Evolutionary conservation across 2,797 vertebrate genomes (phyloP), one percentile per base, ranked within the genome.

Genomic region (Tachyglossus aculeatus): DNA sequence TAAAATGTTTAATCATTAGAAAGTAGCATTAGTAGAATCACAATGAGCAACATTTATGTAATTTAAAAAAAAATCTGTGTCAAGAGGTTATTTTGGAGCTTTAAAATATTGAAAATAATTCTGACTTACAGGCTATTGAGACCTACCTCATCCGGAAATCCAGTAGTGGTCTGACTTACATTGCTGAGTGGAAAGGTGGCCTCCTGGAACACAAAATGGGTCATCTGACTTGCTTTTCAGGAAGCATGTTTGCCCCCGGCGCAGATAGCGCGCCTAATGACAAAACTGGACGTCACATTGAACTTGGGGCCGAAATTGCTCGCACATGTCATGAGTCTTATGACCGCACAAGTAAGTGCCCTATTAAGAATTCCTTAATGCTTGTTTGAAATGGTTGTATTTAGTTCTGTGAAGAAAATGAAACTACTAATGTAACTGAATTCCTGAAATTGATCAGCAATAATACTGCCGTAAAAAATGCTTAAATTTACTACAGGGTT

Each of bases 161-260:
- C 0, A 95, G 94, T 1, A 75, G 91, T 0, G 98, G 98, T 4
- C 93, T 99, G 70, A 98, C 93, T 0, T 99, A 99, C 90, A 98
- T 99, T 0, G 98, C 97, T 0, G 98, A 99, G 89, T 99, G 98
- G 98, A 99, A 99, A 85, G 97, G 97, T 0, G 98, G 98, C 1
- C 94, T 98, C 9, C 93, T 99, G 24, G 98, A 99, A 48, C 97
- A 99, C 65, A 99, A 99, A 91, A 99, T 99, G 98, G 98, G 98
- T 18, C 98, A 99, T 80, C 92, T 99, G 81, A 98, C 98, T 6
- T 99, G 98, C 77, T 99, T 99, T 36, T 96, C 98, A 0, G 98
- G 98, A 2, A 98, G 97, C 50, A 99, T 99, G 98, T 98, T 99
- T 67, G 97, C 96, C 0, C 94, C 99, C 1, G 98, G 98, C 4